Evolutionary conservation across 2,888 invertebrate genomes (phyloP).

Genomic region (Cyclophora albipunctata): DNA sequence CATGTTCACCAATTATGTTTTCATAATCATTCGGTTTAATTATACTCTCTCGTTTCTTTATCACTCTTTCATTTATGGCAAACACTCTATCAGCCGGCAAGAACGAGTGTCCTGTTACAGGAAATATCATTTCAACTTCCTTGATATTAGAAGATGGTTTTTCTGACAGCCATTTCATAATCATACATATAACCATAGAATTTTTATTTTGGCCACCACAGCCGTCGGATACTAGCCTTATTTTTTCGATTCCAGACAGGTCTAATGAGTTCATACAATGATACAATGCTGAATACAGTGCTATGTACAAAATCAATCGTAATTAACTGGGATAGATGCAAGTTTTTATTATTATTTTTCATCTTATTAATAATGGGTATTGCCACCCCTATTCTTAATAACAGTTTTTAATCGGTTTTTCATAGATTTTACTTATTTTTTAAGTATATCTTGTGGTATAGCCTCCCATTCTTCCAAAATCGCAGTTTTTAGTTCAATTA

Average conservation of each 20-base stretch:
- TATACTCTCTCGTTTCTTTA: conserved; percentile 17
- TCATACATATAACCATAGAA: conserved; percentile 19
- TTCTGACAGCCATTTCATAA: conserved; percentile 18
- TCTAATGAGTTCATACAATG: conserved; percentile 1
- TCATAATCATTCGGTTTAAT: conserved; percentile 13
- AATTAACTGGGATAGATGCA: too few species aligned
- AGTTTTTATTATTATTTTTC: too few species aligned
- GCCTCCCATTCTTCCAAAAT: too few species aligned
- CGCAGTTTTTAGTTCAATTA: too few species aligned
- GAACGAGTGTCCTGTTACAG: conserved; percentile 20
- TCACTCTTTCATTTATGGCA: conserved; percentile 14
- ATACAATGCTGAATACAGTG: neutral
- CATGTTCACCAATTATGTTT: conserved; percentile 14
- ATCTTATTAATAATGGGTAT: too few species aligned
- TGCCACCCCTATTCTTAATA: too few species aligned
- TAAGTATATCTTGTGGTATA: too few species aligned
- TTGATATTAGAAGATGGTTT: conserved; percentile 6
- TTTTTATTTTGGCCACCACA: conserved; percentile 26
- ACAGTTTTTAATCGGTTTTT: too few species aligned
- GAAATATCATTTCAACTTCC: conserved; percentile 18
- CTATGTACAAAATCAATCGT: too few species aligned
- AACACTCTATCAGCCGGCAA: conserved; percentile 21
- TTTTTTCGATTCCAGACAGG: conserved; percentile 1
- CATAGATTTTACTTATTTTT: too few species aligned
- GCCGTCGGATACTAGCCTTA: conserved; percentile 17